Base-by-base conservation (phyloP, 1,140 invertebrate species). In the Harpegnathos saltator region DNA sequence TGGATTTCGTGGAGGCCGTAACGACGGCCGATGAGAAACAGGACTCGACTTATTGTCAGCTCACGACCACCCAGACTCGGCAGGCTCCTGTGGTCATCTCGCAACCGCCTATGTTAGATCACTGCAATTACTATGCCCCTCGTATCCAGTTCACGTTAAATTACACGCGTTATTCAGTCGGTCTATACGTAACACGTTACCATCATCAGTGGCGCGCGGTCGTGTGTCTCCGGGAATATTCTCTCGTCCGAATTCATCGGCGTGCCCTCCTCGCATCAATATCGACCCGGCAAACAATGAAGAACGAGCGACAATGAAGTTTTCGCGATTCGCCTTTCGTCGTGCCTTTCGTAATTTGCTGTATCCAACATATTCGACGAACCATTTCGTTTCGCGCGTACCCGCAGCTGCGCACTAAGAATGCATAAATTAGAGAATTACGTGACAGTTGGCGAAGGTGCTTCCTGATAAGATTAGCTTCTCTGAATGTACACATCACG, bases 51-150 rank as follows among this genome's bases (percentile, higher is more conserved):
- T 69, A 80, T 80, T 71, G 75, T 80, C 75, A 80, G 33, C 12
- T 48, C 52, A 12, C 74, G 89, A 89, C 88, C 88, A 90, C 89
- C 89, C 89, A 90, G 73, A 80, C 54, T 44, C 38, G 38, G 72
- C 48, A 85, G n/a, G 38, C 66, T 73, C 61, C 72, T 68, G 85
- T 77, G 78, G 80, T 85, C 71, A 74, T 89, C 66, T 33, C n/a
- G 52, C 17, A 19, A 29, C 58, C n/a, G 48, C 50, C 52, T 58
- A 24, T 19, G 61, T 72, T 58, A 65, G 74, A 85, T 85, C 78
- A 59, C 73, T 24, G 63, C 87, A 89, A 89, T 89, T 89, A 86
- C 62, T 56, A 12, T 54, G 65, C 44, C 22, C 63, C 38, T 52
- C 54, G 44, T 56, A 48, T 75, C 56, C 73, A 80, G 54, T 50